Evolutionary conservation across 1,140 invertebrate species (phyloP), one percentile per base, ranked within the genome.

Genomic region (Pectinophora gossypiella): DNA sequence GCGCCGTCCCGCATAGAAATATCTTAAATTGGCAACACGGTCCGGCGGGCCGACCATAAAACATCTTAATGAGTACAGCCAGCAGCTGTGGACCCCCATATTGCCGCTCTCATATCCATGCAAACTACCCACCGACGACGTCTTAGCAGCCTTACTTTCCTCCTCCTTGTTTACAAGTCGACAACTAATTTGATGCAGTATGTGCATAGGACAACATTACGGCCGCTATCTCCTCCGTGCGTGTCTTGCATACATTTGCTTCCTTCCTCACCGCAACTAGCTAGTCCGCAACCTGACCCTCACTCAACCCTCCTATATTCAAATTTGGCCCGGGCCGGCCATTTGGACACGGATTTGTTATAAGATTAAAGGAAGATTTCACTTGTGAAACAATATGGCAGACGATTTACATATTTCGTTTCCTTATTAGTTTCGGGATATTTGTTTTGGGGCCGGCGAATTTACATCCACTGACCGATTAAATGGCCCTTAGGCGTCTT

Each of bases 361-460:
- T 85, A 89, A 89, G 87, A 89, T 89, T 89, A 89, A 87, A 85
- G 82, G 82, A 89, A 89, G 87, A 89, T 87, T 89, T 87, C 81
- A 86, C 83, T 87, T 87, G 82, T 80, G 83, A 79, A 84, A 86
- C 85, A 87, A 87, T 88, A 88, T 88, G 79, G 78, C 75, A 79
- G 70, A 74, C 76, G 77, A 87, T 87, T 87, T 87, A 87, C 84
- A 85, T 87, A 87, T 87, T 86, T 87, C 84, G 81, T 84, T 87
- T 87, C 84, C 81, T 87, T 87, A 87, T 87, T 87, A 87, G 81
- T 85, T 87, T 85, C 75, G 83, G 83, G 79, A 83, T 86, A 85
- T 85, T 86, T 86, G 81, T 85, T 85, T 85, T 85, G 72, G 84
- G 81, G 78, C 78, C 72, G 65, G 57, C 70, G 72, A 84, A 85